These are phyloP conservation scores for Thymelicus sylvestris DNA, from an alignment of 2,888 invertebrate genomes.

Conservation along the genomic window DNA sequence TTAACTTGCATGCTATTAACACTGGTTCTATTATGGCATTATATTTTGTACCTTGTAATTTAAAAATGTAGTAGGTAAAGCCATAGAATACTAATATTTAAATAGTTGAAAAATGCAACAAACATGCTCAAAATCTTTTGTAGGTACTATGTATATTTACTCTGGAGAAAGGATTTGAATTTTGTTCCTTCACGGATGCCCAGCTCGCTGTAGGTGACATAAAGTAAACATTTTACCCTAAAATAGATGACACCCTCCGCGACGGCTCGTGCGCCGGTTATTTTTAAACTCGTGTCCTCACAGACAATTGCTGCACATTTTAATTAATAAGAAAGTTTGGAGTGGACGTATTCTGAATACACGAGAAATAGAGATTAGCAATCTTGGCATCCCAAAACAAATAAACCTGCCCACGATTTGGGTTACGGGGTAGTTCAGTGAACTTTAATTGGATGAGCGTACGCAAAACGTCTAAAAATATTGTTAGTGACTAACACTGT, in stretches of 20 bases:
- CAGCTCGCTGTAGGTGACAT: slow-evolving; percentile 22
- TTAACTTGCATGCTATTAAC: too few relatives aligned
- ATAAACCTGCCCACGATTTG: slow-evolving; percentile 22
- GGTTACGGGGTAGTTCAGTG: slow-evolving; percentile 45
- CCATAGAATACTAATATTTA: too few relatives aligned
- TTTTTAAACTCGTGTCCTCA: slow-evolving; percentile 62
- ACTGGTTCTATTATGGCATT: too few relatives aligned
- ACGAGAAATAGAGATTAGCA: background rate
- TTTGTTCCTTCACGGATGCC: background rate
- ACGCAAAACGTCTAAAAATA: slow-evolving; percentile 75
- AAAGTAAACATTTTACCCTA: slow-evolving; percentile 45
- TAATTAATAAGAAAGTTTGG: slow-evolving; percentile 53
- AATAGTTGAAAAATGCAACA: too few relatives aligned
- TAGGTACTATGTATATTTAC: background rate
- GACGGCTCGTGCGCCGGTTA: slow-evolving; percentile 61
- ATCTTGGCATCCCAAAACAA: slow-evolving; percentile 8
- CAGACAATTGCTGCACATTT: slow-evolving; percentile 55
- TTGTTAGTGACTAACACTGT: slow-evolving; percentile 73
- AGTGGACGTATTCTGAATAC: slow-evolving; percentile 46
- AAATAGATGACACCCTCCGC: slow-evolving; percentile 74
- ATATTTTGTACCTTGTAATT: too few relatives aligned
- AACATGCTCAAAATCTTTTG: too few relatives aligned
- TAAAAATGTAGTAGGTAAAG: too few relatives aligned
- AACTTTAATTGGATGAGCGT: slow-evolving; percentile 50
- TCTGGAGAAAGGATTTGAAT: background rate